Evolutionary conservation across 2,888 invertebrate genomes (phyloP).

Genomic region (Polymixis lichenea): DNA sequence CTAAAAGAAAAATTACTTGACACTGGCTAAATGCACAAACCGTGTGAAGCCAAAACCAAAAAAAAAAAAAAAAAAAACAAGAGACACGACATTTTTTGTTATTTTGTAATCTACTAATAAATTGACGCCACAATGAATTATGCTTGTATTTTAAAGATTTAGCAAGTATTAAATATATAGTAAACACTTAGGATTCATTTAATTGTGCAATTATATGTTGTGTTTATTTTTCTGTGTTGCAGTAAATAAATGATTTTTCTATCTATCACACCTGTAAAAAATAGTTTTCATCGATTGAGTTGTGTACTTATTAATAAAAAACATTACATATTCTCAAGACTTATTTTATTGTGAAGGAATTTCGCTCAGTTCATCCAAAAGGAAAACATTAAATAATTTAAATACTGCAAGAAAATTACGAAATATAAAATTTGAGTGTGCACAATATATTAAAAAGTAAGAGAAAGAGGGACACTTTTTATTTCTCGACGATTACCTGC

Average conservation of each 20-base stretch:
- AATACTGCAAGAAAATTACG: conserved; percentile 14
- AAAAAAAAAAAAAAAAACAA: too few species aligned
- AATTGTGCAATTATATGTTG: neutral
- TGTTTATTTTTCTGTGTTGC: neutral
- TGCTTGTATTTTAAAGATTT: neutral
- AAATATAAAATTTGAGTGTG: conserved; percentile 46
- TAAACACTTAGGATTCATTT: neutral
- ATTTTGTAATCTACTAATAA: too few species aligned
- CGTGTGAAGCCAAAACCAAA: too few species aligned
- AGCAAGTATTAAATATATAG: too few species aligned
- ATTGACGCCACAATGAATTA: neutral
- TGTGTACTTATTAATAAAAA: neutral
- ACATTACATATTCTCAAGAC: neutral
- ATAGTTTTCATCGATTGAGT: neutral
- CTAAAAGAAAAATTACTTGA: too few species aligned
- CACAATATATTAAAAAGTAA: conserved; percentile 49
- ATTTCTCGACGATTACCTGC: conserved; percentile 51
- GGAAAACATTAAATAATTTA: neutral
- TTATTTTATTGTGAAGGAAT: neutral
- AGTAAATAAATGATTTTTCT: neutral
- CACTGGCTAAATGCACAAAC: too few species aligned
- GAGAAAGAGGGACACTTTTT: conserved; percentile 37
- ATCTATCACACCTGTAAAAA: neutral
- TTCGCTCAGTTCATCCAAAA: neutral
- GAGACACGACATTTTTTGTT: too few species aligned